phyloP scores from a whole-genome alignment of 2,888 invertebrate genomes.

The Drosophila anomalata region DNA sequence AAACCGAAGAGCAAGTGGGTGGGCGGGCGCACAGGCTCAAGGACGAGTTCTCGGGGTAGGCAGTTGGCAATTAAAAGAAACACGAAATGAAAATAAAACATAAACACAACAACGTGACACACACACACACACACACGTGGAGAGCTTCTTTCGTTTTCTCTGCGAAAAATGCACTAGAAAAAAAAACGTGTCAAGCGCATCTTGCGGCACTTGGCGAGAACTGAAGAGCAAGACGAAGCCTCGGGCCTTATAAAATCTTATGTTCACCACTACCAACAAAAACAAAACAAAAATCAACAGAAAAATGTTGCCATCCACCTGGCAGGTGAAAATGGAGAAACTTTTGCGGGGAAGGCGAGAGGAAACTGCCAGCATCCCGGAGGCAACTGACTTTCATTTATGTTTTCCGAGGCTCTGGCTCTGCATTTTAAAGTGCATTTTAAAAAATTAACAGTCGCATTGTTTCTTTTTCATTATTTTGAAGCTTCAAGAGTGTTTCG shows the following conservation, averaged over 20 bases:
- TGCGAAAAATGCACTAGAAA: conserved; percentile 21
- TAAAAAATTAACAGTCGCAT: background rate
- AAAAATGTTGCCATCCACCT: background rate
- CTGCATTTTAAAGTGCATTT: background rate
- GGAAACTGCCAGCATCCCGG: background rate
- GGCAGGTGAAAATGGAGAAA: conserved; percentile 1
- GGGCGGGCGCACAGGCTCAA: conserved; percentile 28
- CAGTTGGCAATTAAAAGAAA: conserved; percentile 51
- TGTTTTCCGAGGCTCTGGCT: background rate
- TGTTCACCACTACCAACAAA: background rate
- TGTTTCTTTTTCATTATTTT: background rate
- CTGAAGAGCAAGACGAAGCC: conserved; percentile 30
- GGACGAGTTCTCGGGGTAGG: conserved; percentile 36
- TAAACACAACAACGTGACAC: conserved; percentile 38
- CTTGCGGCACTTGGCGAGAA: conserved; percentile 26
- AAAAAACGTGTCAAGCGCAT: conserved; percentile 48
- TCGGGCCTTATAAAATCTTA: conserved; percentile 22
- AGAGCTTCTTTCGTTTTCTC: conserved; percentile 26
- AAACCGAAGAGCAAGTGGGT: background rate
- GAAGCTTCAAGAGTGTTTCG: no score
- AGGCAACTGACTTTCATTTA: background rate
- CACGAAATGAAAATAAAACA: conserved; percentile 50
- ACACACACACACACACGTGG: conserved; percentile 15
- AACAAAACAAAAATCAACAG: background rate
- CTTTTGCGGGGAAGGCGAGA: background rate